A percentile compares a stretch with the other conserved stretches of the same genome.
Evolutionary conservation across 2,113 vertebrate species (phyloP).

Genomic region (Pelusios castaneus): DNA sequence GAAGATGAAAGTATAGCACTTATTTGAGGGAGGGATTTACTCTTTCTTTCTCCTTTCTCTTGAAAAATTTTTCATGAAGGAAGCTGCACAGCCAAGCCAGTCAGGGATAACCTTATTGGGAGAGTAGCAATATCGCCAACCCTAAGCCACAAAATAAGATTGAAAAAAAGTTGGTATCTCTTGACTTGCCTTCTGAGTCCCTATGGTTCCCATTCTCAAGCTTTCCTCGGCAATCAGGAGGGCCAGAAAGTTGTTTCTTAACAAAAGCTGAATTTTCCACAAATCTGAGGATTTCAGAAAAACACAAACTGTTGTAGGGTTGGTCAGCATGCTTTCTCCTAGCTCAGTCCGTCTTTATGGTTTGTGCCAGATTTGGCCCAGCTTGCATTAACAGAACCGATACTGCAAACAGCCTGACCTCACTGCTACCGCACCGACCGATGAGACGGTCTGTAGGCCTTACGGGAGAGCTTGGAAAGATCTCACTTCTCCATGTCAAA

Average conservation of each 20-base stretch:
- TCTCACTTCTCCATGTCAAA: neutral
- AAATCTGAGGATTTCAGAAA: neutral
- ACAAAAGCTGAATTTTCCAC: neutral
- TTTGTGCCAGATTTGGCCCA: neutral
- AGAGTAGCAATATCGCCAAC: neutral
- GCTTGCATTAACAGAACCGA: neutral
- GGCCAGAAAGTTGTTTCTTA: neutral
- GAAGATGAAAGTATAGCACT: neutral
- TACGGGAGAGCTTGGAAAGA: neutral
- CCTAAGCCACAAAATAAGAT: neutral
- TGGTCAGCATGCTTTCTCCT: neutral
- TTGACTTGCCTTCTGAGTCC: neutral
- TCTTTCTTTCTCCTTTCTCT: neutral
- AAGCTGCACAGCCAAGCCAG: neutral
- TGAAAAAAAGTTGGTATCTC: neutral
- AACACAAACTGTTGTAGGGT: neutral
- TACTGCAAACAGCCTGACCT: neutral
- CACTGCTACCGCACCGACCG: neutral
- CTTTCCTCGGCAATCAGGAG: neutral
- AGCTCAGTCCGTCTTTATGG: neutral
- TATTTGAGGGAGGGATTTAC: neutral
- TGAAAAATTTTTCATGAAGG: neutral
- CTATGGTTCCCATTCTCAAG: neutral
- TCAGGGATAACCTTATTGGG: accelerated
- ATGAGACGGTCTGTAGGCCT: accelerated